Conservation (phyloP, 1,140 invertebrate genomes). For the Cyclina sinensis region DNA sequence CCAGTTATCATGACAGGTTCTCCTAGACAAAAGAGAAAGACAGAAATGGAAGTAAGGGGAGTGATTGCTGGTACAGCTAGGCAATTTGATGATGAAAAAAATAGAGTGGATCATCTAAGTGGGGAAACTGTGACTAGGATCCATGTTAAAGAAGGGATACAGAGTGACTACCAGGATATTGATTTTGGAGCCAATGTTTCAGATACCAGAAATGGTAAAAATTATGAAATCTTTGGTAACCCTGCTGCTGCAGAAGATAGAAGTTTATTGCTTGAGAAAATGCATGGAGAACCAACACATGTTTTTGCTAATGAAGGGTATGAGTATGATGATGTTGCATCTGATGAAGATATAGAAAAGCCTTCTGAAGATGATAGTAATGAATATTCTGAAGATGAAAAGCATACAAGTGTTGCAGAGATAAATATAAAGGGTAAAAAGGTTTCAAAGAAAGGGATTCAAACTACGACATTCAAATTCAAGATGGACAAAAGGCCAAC, state of each 20-base stretch:
- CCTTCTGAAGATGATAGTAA: constrained; percentile 1
- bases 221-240: background rate
- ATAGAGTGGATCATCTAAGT: constrained; percentile 13
- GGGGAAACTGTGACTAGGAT: background rate
- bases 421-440: background rate
- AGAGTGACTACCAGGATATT: constrained; percentile 37
- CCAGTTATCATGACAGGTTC: constrained; percentile 5
- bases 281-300: background rate
- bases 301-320: constrained; percentile 39
- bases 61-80: background rate
- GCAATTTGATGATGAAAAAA: background rate
- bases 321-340: constrained; percentile 58
- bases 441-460: constrained; percentile 28
- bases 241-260: too few species aligned
- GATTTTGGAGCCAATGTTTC: constrained; percentile 30
- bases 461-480: constrained; percentile 50
- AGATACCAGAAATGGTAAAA: constrained; percentile 12
- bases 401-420: constrained; percentile 40
- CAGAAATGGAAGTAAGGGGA: background rate
- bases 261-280: background rate
- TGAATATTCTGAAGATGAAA: constrained; percentile 10
- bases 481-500: constrained; percentile 37
- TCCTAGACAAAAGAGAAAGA: background rate
- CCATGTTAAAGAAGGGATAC: constrained; percentile 1
- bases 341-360: constrained; percentile 33